These are phyloP conservation scores for Oplegnathus fasciatus DNA, from an alignment of 2,113 vertebrate genomes.

Conservation along the genomic window DNA sequence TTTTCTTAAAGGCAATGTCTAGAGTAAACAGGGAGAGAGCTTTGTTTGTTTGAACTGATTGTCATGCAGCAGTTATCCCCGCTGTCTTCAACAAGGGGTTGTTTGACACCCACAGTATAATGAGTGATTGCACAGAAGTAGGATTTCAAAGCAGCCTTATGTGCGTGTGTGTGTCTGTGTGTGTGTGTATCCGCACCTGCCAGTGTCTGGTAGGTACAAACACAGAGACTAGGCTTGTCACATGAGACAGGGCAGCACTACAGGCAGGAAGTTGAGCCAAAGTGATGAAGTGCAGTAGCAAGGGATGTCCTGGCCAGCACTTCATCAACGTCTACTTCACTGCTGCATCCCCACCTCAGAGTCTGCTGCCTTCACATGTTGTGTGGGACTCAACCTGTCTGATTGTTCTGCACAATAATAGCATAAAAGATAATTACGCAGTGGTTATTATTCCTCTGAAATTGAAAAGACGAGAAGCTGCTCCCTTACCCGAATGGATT, in stretches of 20 bases:
- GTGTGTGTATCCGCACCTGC: neutral
- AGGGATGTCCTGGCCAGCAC: conserved; percentile 33
- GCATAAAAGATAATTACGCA: conserved; percentile 16
- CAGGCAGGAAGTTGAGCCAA: conserved; percentile 63
- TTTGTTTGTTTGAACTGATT: conserved; percentile 63
- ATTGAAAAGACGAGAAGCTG: conserved; percentile 25
- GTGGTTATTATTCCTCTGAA: conserved; percentile 17
- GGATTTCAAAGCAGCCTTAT: conserved; percentile 43
- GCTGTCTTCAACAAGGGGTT: conserved; percentile 46
- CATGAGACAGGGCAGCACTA: conserved; percentile 50
- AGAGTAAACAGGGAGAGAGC: conserved; percentile 19
- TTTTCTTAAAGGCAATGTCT: conserved; percentile 25
- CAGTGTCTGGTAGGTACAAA: conserved; percentile 4
- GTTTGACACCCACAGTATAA: conserved; percentile 47
- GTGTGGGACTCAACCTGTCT: conserved; percentile 13
- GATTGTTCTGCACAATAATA: conserved; percentile 28
- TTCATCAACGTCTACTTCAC: conserved; percentile 41
- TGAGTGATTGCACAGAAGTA: conserved; percentile 54
- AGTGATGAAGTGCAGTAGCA: conserved; percentile 44
- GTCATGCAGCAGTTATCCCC: conserved; percentile 58
- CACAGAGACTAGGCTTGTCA: conserved; percentile 49
- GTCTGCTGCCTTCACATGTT: conserved; percentile 9
- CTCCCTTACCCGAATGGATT: conserved; percentile 33
- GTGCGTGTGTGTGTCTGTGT: conserved; percentile 16
- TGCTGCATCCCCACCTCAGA: conserved; percentile 7